Evolutionary conservation across 2,888 invertebrate species (phyloP).

Genomic region (Hirtodrosophila alboralis): DNA sequence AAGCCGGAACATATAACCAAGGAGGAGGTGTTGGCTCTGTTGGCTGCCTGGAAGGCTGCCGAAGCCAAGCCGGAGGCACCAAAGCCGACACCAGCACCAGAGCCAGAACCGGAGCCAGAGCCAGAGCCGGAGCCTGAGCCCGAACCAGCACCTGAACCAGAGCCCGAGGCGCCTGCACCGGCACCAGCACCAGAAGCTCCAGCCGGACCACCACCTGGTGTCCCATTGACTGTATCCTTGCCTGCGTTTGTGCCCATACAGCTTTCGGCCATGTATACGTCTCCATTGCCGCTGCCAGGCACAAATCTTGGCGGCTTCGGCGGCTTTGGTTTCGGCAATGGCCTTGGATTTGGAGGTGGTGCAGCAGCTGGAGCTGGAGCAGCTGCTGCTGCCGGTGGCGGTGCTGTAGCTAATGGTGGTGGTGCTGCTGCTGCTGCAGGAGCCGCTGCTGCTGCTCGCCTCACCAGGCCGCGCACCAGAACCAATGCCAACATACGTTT

Average conservation of each 20-base stretch:
- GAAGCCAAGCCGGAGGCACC: slow-evolving; percentile 45
- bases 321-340: slow-evolving; percentile 5
- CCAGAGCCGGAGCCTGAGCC: slow-evolving; percentile 62
- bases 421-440: neutral
- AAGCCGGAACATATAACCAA: slow-evolving; percentile 71
- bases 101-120: slow-evolving; percentile 75
- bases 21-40: slow-evolving; percentile 77
- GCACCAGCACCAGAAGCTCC: slow-evolving; percentile 81
- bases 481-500: slow-evolving; percentile 61
- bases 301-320: slow-evolving; percentile 43
- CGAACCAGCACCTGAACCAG: slow-evolving; percentile 81
- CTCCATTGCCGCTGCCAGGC: slow-evolving; percentile 70
- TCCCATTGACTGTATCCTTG: slow-evolving; percentile 81
- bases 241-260: slow-evolving; percentile 83
- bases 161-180: slow-evolving; percentile 72
- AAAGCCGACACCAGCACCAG: slow-evolving; percentile 77
- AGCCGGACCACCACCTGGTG: slow-evolving; percentile 73
- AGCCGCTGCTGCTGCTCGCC: neutral
- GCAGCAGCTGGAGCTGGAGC: slow-evolving; percentile 1
- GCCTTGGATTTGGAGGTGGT: slow-evolving; percentile 18
- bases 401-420: neutral
- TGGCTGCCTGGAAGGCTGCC: slow-evolving; percentile 77
- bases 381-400: slow-evolving; percentile 2
- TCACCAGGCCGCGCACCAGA: neutral
- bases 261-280: slow-evolving; percentile 83